These are phyloP conservation scores for Hylaeus anthracinus DNA, from an alignment of 1,140 invertebrate species.

Conservation along the genomic window DNA sequence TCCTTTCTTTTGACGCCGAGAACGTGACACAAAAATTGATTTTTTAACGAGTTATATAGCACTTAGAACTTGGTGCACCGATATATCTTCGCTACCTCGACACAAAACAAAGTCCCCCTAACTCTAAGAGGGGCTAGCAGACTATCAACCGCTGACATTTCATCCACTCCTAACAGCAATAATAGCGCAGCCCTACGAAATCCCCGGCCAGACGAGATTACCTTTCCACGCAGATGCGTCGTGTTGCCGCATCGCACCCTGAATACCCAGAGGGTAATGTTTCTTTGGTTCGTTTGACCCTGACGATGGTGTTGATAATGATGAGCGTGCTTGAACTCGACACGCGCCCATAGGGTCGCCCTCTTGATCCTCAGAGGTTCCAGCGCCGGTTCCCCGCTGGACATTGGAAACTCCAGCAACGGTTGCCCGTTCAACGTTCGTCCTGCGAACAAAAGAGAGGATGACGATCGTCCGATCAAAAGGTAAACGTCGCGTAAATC, in stretches of 20 bases:
- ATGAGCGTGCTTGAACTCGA: slow-evolving; percentile 83
- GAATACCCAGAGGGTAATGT: slow-evolving; percentile 86
- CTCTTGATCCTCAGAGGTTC: slow-evolving; percentile 86
- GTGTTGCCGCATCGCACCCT: slow-evolving; percentile 83
- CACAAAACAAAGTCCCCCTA: too few relatives aligned
- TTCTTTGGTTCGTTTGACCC: slow-evolving; percentile 77
- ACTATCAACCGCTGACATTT: too few relatives aligned
- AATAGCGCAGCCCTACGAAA: too few relatives aligned
- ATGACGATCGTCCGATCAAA: not conserved
- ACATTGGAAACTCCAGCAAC: slow-evolving; percentile 90
- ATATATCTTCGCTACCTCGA: too few relatives aligned
- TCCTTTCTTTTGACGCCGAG: too few relatives aligned
- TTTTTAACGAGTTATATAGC: too few relatives aligned
- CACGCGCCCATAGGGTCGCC: slow-evolving; percentile 88
- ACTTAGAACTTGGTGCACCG: too few relatives aligned
- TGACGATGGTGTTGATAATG: slow-evolving; percentile 79
- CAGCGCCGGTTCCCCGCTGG: slow-evolving; percentile 81
- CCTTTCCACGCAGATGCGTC: slow-evolving; percentile 83
- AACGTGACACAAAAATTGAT: too few relatives aligned
- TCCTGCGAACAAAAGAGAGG: slow-evolving; percentile 82
- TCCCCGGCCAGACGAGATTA: slow-evolving; percentile 60
- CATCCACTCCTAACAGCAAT: too few relatives aligned
- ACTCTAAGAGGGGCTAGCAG: too few relatives aligned
- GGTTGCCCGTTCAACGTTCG: slow-evolving; percentile 90
- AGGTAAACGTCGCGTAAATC: not conserved